Percentiles rank a stretch among this genome's conserved stretches.
These are phyloP conservation scores for Byasa hedistus DNA, from an alignment of 2,888 invertebrate genomes.

Conservation along the genomic window DNA sequence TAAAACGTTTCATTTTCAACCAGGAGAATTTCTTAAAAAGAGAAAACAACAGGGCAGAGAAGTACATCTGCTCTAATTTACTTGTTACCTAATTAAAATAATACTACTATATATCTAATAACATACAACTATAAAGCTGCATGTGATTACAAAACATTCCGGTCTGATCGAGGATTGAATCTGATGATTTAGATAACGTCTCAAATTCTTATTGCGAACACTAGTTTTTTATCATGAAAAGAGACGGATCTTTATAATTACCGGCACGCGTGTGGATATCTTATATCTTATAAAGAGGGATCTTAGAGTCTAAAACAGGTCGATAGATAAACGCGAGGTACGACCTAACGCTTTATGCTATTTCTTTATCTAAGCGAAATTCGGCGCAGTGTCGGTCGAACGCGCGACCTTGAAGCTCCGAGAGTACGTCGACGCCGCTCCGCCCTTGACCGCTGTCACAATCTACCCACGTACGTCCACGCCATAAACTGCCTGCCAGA, in stretches of 20 bases:
- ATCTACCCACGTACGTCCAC: conserved; percentile 37
- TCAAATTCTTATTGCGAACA: conserved; percentile 12
- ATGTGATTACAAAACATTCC: too few species aligned
- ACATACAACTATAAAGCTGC: too few species aligned
- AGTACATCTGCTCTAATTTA: too few species aligned
- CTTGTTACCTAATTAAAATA: too few species aligned
- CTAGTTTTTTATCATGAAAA: neutral
- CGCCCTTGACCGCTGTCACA: conserved; percentile 45
- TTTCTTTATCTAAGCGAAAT: conserved; percentile 37
- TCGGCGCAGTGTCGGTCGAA: conserved; percentile 39
- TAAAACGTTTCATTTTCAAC: too few species aligned
- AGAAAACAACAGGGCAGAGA: too few species aligned
- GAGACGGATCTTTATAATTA: neutral
- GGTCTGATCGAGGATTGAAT: conserved; percentile 9
- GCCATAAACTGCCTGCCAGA: conserved; percentile 38
- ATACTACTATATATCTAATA: too few species aligned
- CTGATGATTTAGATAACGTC: conserved; percentile 25
- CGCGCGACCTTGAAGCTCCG: conserved; percentile 42
- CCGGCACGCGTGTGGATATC: too few species aligned
- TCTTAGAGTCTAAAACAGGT: conserved; percentile 13
- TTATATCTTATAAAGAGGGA: too few species aligned
- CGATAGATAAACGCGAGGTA: neutral
- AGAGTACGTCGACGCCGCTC: conserved; percentile 33
- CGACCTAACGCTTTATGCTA: conserved; percentile 19
- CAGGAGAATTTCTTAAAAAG: too few species aligned